Conservation (phyloP, 2,113 vertebrate species). For the Neotragus moschatus region DNA sequence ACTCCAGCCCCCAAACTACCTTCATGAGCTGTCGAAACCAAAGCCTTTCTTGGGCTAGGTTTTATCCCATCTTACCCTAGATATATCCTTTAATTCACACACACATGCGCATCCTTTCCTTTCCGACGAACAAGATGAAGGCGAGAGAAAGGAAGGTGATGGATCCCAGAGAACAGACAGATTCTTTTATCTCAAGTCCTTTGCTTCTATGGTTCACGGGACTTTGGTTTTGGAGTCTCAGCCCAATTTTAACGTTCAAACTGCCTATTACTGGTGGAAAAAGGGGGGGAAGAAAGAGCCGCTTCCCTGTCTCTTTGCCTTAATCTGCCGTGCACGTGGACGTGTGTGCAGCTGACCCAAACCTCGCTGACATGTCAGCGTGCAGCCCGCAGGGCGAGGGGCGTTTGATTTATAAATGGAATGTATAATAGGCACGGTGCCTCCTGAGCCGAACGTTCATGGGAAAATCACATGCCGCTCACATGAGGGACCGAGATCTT, state of each 20-base stretch:
- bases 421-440: constrained; percentile 82
- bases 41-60: constrained; percentile 60
- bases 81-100: constrained; percentile 66
- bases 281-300: constrained; percentile 72
- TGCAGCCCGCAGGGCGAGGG: constrained; percentile 81
- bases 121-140: constrained; percentile 70
- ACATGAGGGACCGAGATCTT: constrained; percentile 81
- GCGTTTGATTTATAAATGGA: constrained; percentile 84
- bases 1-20: neutral
- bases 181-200: constrained; percentile 45
- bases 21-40: constrained; percentile 43
- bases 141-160: constrained; percentile 61
- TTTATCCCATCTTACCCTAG: constrained; percentile 47
- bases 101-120: constrained; percentile 44
- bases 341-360: constrained; percentile 82
- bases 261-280: constrained; percentile 82
- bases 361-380: constrained; percentile 82
- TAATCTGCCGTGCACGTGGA: constrained; percentile 81
- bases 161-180: constrained; percentile 60
- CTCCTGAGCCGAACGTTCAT: constrained; percentile 82
- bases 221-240: constrained; percentile 82
- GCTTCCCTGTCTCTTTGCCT: constrained; percentile 78
- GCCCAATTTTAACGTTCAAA: constrained; percentile 78
- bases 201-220: constrained; percentile 77
- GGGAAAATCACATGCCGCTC: constrained; percentile 82